Conservation (phyloP, 53 echinoderm and acorn worm genomes). For the Glandiceps talaboti region DNA sequence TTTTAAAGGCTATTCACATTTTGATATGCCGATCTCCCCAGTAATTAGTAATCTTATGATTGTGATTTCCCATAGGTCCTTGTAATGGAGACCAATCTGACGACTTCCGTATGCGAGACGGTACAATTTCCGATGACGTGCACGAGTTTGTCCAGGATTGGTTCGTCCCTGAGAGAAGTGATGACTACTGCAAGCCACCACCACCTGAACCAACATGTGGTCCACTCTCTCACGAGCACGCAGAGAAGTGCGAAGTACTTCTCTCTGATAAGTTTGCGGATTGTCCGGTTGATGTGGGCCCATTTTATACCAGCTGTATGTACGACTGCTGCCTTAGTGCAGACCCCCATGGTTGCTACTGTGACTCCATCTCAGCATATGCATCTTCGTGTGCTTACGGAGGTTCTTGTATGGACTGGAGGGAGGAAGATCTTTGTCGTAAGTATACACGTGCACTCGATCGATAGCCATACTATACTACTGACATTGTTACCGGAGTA, state of each 20-base stretch:
- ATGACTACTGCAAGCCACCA: neutral
- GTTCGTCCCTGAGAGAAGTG: neutral
- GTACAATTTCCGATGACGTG: neutral
- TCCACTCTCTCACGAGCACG: neutral
- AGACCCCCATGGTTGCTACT: neutral
- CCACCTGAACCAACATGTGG: neutral
- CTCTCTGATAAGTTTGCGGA: neutral
- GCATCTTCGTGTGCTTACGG: slow-evolving; percentile 17
- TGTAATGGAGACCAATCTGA: neutral
- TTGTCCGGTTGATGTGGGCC: neutral
- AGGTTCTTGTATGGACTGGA: slow-evolving; percentile 67
- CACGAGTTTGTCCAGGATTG: neutral
- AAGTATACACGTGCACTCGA: no score
- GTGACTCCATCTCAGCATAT: slow-evolving; percentile 41
- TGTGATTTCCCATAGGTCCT: neutral
- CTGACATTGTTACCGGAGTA: no score
- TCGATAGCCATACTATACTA: neutral
- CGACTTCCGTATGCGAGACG: neutral
- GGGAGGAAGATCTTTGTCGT: slow-evolving; percentile 73
- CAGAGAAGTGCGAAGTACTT: neutral
- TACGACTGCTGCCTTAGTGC: neutral
- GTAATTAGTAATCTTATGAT: no score
- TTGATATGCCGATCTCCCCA: no score
- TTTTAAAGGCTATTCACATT: no score
- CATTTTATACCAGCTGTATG: neutral